Conservation (phyloP, 2,888 invertebrate species). For the Perithous albicinctus region DNA sequence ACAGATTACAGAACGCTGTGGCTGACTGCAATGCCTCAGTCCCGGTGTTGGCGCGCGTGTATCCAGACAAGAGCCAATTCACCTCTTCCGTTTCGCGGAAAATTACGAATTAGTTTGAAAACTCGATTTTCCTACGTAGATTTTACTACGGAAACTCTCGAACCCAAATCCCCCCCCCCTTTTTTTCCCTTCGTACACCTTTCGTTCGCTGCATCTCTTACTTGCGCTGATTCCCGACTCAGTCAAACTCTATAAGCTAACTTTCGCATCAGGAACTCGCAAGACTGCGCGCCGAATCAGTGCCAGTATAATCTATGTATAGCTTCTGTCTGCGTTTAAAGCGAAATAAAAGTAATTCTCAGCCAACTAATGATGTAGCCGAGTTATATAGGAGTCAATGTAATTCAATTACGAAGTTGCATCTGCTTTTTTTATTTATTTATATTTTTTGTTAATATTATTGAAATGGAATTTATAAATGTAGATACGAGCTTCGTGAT, state of each 20-base stretch:
- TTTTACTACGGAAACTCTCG: slow-evolving; percentile 43
- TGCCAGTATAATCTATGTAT: neutral
- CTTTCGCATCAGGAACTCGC: slow-evolving; percentile 37
- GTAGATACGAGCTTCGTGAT: too few species aligned
- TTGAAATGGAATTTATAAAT: too few species aligned
- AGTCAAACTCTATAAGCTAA: slow-evolving; percentile 42
- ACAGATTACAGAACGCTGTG: slow-evolving; percentile 61
- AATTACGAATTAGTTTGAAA: slow-evolving; percentile 62
- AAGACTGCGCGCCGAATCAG: slow-evolving; percentile 22
- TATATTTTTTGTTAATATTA: too few species aligned
- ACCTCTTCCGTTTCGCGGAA: slow-evolving; percentile 29
- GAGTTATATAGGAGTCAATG: neutral
- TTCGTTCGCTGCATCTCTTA: neutral
- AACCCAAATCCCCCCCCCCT: neutral
- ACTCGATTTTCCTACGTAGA: slow-evolving; percentile 54
- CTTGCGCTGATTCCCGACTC: slow-evolving; percentile 2
- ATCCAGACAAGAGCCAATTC: slow-evolving; percentile 18
- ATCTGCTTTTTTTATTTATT: too few species aligned
- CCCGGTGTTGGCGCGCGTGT: neutral
- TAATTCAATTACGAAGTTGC: too few species aligned
- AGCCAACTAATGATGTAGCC: neutral
- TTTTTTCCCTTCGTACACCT: too few species aligned
- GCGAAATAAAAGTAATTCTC: neutral
- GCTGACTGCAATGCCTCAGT: slow-evolving; percentile 45
- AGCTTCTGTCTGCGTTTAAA: neutral